Evolutionary conservation across 1,140 invertebrate species (phyloP), one percentile per base, ranked within the genome.

Genomic region (Papilio machaon): DNA sequence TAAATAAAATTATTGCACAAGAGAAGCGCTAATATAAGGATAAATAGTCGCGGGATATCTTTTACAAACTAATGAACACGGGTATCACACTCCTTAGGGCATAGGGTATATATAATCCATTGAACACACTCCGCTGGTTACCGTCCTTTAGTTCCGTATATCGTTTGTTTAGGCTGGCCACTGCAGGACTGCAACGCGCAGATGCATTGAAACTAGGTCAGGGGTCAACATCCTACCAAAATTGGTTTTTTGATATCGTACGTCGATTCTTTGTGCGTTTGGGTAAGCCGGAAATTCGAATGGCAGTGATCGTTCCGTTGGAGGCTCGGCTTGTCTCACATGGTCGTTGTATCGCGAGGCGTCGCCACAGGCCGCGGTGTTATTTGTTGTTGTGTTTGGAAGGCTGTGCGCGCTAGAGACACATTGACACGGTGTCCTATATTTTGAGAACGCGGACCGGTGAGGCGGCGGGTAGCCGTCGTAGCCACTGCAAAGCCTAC

Each of bases 21-120:
- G 77, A 79, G 10, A 79, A 79, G 77, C 70, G 80, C 78, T 88
- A 88, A 77, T 81, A 84, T 85, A 85, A 76, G 52, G 58, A 85
- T 84, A 87, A 85, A 87, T 82, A 83, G 80, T 52, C 82, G 81
- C 80, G 82, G 77, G 77, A 46, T 64, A 82, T 82, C 82, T 85
- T 85, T 80, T 83, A 84, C 81, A 87, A 85, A 87, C 90, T 92
- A 92, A 89, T 94, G 93, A 94, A 94, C 92, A 94, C 92, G 82
- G 76, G 54, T 94, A 94, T 94, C 91, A 93, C 91, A 85, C 82
- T 82, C 60, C 80, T 81, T 80, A 82, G 82, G 78, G 79, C 83
- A 64, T 64, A 81, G 64, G 75, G 58, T 60, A 19, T 80, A 67
- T 60, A 15, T 80, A 67, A 49, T 74, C 23, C 49, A 46, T 84